phyloP scores from a whole-genome alignment of 2,888 invertebrate species.

The Rapana venosa region DNA sequence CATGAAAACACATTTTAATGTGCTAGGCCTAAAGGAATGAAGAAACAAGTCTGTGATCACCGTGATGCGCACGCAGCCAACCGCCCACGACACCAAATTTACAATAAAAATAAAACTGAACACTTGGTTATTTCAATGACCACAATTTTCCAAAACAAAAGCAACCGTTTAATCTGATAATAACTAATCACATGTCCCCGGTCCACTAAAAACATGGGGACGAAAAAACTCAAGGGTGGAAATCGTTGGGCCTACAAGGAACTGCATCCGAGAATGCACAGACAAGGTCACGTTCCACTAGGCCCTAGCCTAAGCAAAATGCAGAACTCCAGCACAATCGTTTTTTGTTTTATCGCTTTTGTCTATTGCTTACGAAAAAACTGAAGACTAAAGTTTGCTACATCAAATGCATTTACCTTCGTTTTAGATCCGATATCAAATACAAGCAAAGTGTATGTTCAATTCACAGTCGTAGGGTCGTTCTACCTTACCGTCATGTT shows the following conservation, averaged over 20 bases:
- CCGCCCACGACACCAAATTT: slow-evolving; percentile 49
- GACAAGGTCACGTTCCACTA: slow-evolving; percentile 42
- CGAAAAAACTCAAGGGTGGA: not conserved
- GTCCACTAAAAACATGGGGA: no score
- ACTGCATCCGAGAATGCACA: slow-evolving; percentile 21
- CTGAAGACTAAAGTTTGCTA: not conserved
- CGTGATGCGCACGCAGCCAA: slow-evolving; percentile 44
- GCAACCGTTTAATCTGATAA: not conserved
- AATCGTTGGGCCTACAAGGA: not conserved
- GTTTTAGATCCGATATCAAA: not conserved
- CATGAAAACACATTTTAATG: not conserved
- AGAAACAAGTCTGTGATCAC: slow-evolving; percentile 24
- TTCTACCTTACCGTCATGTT: slow-evolving; percentile 43
- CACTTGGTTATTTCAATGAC: slow-evolving; percentile 44
- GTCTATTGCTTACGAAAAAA: not conserved
- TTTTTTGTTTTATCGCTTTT: not conserved
- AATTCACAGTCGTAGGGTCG: slow-evolving; percentile 17
- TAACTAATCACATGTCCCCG: not conserved
- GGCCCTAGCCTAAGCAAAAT: not conserved
- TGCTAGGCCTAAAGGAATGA: not conserved
- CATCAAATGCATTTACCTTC: not conserved
- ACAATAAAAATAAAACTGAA: slow-evolving; percentile 14
- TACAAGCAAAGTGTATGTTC: slow-evolving; percentile 7
- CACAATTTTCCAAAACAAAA: not conserved
- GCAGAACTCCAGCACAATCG: not conserved